Evolutionary conservation across 2,888 invertebrate species (phyloP).

Genomic region (Drosophila mercatorum): DNA sequence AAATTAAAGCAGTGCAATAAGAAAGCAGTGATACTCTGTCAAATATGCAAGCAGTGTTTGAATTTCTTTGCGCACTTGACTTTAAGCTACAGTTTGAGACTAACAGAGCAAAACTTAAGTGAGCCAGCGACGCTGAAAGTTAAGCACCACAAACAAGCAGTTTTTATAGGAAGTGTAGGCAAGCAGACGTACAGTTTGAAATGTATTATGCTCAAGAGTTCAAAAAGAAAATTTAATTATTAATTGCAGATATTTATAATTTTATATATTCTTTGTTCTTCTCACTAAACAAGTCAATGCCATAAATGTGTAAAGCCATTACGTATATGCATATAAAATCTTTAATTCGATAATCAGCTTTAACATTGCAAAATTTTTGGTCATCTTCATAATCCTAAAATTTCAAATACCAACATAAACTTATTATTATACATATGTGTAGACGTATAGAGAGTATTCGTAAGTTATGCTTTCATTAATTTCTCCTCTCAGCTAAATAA

Average conservation of each 20-base stretch:
- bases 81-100: neutral
- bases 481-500: conserved; percentile 33
- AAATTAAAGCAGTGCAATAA: neutral
- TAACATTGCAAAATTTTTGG: conserved; percentile 38
- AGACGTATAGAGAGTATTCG: conserved; percentile 52
- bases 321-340: conserved; percentile 27
- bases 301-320: neutral
- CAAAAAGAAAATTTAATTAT: no score
- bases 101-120: neutral
- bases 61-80: neutral
- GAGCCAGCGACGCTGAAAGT: no score
- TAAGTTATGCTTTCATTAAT: conserved; percentile 6
- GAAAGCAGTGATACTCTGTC: neutral
- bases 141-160: neutral
- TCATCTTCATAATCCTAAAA: conserved; percentile 18
- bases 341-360: conserved; percentile 51
- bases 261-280: no score
- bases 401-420: conserved; percentile 36
- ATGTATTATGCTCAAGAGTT: neutral
- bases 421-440: conserved; percentile 19
- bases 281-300: no score
- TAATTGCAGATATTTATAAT: no score
- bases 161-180: no score
- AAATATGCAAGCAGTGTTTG: neutral
- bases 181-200: neutral